Evolutionary conservation across 2,797 vertebrate genomes (phyloP).

Genomic region (Taenioides sp.): DNA sequence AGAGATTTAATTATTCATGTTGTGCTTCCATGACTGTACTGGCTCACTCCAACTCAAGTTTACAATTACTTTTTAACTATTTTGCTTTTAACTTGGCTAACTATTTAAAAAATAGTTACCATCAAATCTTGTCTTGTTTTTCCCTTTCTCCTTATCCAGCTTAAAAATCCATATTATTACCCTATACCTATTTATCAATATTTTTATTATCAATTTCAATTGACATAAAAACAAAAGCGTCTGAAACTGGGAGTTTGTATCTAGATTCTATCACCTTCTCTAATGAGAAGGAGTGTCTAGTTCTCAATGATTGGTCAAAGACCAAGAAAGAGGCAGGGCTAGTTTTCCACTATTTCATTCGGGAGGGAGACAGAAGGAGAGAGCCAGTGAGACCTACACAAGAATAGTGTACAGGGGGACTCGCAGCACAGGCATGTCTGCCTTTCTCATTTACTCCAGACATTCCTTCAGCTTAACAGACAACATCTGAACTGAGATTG

Average conservation of each 20-base stretch:
- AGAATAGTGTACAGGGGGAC: constrained; percentile 66
- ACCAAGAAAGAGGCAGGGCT: constrained; percentile 71
- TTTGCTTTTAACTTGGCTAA: too few species aligned
- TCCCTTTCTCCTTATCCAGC: not conserved
- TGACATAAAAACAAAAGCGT: not conserved
- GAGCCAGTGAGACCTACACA: constrained; percentile 48
- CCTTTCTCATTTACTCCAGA: constrained; percentile 73
- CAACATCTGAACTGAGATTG: constrained; percentile 40
- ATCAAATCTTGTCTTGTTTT: not conserved
- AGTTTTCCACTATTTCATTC: constrained; percentile 72
- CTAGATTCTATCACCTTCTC: too few species aligned
- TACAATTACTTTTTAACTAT: not conserved
- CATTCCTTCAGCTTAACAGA: constrained; percentile 47
- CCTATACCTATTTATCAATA: too few species aligned
- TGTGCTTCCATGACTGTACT: constrained; percentile 24
- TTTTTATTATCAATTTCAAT: not conserved
- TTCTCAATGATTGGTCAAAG: constrained; percentile 76
- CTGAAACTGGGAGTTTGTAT: constrained; percentile 21
- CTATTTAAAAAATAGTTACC: not conserved
- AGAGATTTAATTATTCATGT: constrained; percentile 27
- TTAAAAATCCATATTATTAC: too few species aligned
- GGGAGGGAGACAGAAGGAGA: constrained; percentile 59
- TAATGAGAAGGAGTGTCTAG: constrained; percentile 55
- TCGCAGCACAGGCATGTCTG: constrained; percentile 70
- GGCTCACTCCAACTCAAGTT: not conserved